Base-by-base conservation (phyloP, 1,140 invertebrate species). In the Rhopalosiphum padi region DNA sequence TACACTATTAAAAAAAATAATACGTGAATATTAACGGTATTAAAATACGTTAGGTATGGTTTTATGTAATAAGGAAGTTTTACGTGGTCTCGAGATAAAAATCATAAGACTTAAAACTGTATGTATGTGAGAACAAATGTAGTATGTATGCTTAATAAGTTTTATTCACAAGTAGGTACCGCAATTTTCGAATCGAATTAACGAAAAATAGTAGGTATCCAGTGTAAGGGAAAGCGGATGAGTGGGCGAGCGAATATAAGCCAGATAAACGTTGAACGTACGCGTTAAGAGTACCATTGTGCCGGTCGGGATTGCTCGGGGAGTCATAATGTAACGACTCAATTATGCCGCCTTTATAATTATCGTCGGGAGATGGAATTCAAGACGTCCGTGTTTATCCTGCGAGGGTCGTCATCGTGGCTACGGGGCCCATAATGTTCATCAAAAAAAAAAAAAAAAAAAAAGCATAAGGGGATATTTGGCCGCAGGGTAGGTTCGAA, bases 291-390 rank as follows among this genome's bases (percentile, higher is more conserved):
- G 37, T 86, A 86, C 85, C 85, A 41, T 86, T 86, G 83, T 86
- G 83, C 83, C 83, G n/a, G 87, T 89, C n/a, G 48, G 8, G 87
- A 89, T 89, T 53, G n/a, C 35, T 23, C 48, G 87, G 87, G 48
- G 86, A 88, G 86, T 85, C 48, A 53, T 46, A 89, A 89, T 89
- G 35, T 55, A 55, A 85, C 91, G 91, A 93, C 91, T 93, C 91
- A 93, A 93, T 93, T 93, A 93, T 41, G 77, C 91, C 91, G 91
- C 91, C 82, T 92, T 85, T 83, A 53, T 83, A 85, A 85, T 92
- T 85, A 83, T 92, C 21, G 82, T 53, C 89, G 15, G 21, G 46
- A 86, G 91, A 83, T 53, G 37, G 83, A 25, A 53, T 85, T 23
- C 77, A 53, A 93, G 91, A 93, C 91, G 91, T 22, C 46, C 41